Conservation (phyloP, 1,140 invertebrate genomes). For the Choristoneura fumiferana region DNA sequence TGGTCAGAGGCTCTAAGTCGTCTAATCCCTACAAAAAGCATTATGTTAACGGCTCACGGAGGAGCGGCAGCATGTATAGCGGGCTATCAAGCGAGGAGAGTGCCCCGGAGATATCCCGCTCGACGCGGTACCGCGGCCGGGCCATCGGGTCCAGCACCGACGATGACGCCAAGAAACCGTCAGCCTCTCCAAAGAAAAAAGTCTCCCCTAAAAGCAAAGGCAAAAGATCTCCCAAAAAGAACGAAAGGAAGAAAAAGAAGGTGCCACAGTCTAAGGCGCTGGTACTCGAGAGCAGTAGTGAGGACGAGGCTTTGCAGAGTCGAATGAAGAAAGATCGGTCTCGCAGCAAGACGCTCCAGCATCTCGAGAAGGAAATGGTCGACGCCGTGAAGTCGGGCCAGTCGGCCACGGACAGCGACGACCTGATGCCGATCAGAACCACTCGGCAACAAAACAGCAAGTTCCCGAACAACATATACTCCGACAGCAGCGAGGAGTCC, state of each 20-base stretch:
- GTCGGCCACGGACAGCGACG: slow-evolving; percentile 87
- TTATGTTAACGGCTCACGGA: slow-evolving; percentile 87
- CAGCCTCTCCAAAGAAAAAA: slow-evolving; percentile 65
- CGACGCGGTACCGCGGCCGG: slow-evolving; percentile 67
- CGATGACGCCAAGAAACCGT: slow-evolving; percentile 70
- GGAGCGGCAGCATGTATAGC: slow-evolving; percentile 82
- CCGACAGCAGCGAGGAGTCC: slow-evolving; percentile 83
- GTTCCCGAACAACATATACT: slow-evolving; percentile 84
- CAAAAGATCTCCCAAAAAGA: slow-evolving; percentile 62
- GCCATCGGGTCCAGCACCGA: slow-evolving; percentile 71
- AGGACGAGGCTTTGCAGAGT: slow-evolving; percentile 77
- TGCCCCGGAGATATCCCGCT: slow-evolving; percentile 64
- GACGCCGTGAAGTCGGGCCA: slow-evolving; percentile 60
- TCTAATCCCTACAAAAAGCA: slow-evolving; percentile 85
- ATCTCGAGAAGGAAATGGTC: slow-evolving; percentile 86
- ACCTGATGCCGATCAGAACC: slow-evolving; percentile 81
- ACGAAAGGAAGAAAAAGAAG: slow-evolving; percentile 71
- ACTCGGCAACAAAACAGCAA: slow-evolving; percentile 63
- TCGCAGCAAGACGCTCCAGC: slow-evolving; percentile 80
- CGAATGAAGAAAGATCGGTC: slow-evolving; percentile 75
- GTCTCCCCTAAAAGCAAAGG: slow-evolving; percentile 64
- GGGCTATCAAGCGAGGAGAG: slow-evolving; percentile 83
- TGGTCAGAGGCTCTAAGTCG: slow-evolving; percentile 79
- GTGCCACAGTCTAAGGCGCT: slow-evolving; percentile 66
- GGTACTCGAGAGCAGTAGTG: slow-evolving; percentile 79